phyloP scores from a whole-genome alignment of 2,888 invertebrate genomes.

The Perizoma flavofasciatum region DNA sequence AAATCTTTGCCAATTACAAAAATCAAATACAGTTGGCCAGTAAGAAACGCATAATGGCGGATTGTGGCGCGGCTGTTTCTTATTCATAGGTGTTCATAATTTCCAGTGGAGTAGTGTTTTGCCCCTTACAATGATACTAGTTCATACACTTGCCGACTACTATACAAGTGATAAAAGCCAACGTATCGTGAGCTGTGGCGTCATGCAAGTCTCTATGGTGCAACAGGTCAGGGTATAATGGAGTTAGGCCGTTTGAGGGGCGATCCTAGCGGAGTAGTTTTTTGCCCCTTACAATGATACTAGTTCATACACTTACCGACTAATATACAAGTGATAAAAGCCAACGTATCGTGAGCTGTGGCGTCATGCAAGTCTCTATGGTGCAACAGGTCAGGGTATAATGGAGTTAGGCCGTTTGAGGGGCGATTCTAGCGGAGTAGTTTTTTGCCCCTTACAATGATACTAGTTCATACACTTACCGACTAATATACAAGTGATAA shows the following conservation, averaged over 20 bases:
- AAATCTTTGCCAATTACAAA: no score
- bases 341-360: conserved; percentile 96
- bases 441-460: conserved; percentile 86
- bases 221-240: conserved; percentile 94
- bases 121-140: neutral
- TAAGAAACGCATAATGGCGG: no score
- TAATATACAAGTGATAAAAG: conserved; percentile 96
- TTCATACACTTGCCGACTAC: conserved; percentile 85
- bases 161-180: conserved; percentile 97
- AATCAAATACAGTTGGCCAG: no score
- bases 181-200: conserved; percentile 95
- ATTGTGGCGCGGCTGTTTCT: no score
- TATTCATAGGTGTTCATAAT: no score
- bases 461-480: conserved; percentile 66
- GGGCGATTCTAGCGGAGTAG: conserved; percentile 76
- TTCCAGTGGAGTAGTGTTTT: no score
- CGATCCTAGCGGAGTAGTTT: conserved; percentile 81
- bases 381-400: conserved; percentile 94
- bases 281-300: conserved; percentile 86
- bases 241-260: conserved; percentile 76
- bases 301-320: conserved; percentile 79
- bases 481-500: conserved; percentile 96
- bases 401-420: conserved; percentile 82
- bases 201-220: conserved; percentile 96
- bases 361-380: conserved; percentile 96